Conservation (phyloP, 2,113 vertebrate species). For the Rhegmatorhina hoffmannsi region DNA sequence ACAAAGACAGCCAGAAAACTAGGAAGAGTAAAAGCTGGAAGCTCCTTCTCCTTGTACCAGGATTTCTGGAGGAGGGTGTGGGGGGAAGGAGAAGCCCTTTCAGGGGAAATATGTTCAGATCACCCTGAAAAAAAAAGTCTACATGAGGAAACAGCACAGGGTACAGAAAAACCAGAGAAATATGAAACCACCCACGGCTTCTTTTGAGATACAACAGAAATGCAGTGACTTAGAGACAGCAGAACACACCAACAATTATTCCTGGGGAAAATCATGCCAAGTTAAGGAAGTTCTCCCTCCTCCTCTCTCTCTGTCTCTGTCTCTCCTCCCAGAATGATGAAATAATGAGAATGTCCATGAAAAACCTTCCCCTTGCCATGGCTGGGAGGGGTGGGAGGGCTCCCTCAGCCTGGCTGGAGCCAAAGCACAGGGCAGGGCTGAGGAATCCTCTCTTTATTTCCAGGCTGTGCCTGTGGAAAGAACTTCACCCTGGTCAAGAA, state of each 20-base stretch:
- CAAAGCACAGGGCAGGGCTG: neutral
- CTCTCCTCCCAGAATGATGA: neutral
- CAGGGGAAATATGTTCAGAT: neutral
- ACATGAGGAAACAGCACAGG: neutral
- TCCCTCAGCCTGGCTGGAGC: neutral
- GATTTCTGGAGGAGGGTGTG: neutral
- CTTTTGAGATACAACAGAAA: neutral
- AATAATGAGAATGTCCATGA: neutral
- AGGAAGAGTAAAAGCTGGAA: neutral
- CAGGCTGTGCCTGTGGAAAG: neutral
- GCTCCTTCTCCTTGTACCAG: neutral
- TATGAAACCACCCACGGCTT: neutral
- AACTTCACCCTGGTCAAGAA: neutral
- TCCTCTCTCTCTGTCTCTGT: neutral
- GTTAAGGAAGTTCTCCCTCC: rapidly evolving
- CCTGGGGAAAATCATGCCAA: neutral
- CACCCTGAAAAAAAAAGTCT: neutral
- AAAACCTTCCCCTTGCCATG: neutral
- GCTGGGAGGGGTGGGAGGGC: neutral
- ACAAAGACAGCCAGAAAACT: neutral
- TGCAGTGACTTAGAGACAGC: neutral
- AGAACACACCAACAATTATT: neutral
- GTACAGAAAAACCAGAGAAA: neutral
- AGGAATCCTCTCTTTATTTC: neutral
- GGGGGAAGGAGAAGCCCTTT: neutral